These are phyloP conservation scores for Xylocopa sonorina DNA, from an alignment of 1,140 invertebrate species.

Conservation along the genomic window DNA sequence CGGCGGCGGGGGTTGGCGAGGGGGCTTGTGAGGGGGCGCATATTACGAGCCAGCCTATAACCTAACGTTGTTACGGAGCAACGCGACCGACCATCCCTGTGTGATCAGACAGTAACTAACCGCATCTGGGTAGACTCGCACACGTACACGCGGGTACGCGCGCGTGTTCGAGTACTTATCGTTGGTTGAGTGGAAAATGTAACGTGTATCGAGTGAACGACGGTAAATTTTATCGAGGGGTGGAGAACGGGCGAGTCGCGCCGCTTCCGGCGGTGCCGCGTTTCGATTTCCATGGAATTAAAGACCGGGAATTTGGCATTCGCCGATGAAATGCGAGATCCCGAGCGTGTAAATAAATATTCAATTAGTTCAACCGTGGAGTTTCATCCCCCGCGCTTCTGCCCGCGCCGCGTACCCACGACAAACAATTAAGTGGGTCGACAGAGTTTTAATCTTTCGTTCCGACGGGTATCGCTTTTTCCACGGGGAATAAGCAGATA, in stretches of 20 bases:
- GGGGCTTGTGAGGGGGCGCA: conserved; percentile 41
- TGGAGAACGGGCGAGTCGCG: no score
- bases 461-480: not conserved
- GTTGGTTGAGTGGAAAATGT: not conserved
- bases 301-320: not conserved
- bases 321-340: not conserved
- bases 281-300: conserved; percentile 31
- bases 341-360: conserved; percentile 35
- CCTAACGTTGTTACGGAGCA: conserved; percentile 63
- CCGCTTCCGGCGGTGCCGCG: not conserved
- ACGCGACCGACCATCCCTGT: conserved; percentile 57
- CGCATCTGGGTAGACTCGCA: conserved; percentile 33
- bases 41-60: conserved; percentile 67
- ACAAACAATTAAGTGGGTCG: conserved; percentile 16
- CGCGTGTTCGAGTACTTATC: not conserved
- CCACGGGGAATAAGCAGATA: not conserved
- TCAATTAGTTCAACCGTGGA: conserved; percentile 18
- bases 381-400: not conserved
- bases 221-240: not conserved
- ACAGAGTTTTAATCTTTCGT: conserved; percentile 22
- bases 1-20: not conserved
- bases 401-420: not conserved
- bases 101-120: conserved; percentile 66
- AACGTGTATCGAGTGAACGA: not conserved
- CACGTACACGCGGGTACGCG: no score